A percentile compares a stretch with the other conserved stretches of the same genome.
These are phyloP conservation scores for Dusona sp. DNA, from an alignment of 2,888 invertebrate species.

Conservation along the genomic window DNA sequence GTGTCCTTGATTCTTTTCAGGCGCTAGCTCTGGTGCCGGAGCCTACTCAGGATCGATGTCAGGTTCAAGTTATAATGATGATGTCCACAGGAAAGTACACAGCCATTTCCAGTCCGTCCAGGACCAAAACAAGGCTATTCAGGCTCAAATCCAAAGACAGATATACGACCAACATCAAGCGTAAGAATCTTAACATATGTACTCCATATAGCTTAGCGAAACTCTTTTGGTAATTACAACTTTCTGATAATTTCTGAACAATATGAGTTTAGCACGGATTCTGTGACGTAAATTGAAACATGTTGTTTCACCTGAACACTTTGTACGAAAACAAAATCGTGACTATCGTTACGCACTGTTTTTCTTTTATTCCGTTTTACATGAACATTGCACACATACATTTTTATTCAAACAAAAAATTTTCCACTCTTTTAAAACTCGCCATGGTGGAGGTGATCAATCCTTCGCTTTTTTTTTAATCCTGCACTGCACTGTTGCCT, in stretches of 20 bases:
- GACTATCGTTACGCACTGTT: slow-evolving; percentile 29
- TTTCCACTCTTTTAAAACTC: slow-evolving; percentile 18
- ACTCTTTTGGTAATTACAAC: neutral
- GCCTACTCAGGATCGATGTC: slow-evolving; percentile 36
- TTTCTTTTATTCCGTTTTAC: slow-evolving; percentile 16
- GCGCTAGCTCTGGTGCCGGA: slow-evolving; percentile 33
- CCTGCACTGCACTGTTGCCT: slow-evolving; percentile 43
- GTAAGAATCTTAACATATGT: slow-evolving; percentile 57
- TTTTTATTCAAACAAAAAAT: slow-evolving; percentile 28
- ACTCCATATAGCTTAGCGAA: neutral
- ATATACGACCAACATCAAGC: slow-evolving; percentile 72
- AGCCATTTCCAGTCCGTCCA: slow-evolving; percentile 68
- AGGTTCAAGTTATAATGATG: slow-evolving; percentile 2
- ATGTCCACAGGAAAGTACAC: slow-evolving; percentile 40
- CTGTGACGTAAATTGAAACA: slow-evolving; percentile 27
- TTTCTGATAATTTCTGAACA: neutral
- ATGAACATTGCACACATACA: slow-evolving; percentile 19
- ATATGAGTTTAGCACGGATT: neutral
- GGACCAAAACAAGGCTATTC: slow-evolving; percentile 72
- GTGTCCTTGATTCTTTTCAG: slow-evolving; percentile 26
- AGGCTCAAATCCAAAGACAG: slow-evolving; percentile 67
- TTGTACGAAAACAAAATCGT: slow-evolving; percentile 23
- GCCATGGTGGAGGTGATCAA: slow-evolving; percentile 55
- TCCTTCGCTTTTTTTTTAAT: slow-evolving; percentile 47
- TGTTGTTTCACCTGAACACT: slow-evolving; percentile 44